These are phyloP conservation scores for Cheiracanthium punctorium DNA, from an alignment of 2,888 invertebrate genomes.

Conservation along the genomic window DNA sequence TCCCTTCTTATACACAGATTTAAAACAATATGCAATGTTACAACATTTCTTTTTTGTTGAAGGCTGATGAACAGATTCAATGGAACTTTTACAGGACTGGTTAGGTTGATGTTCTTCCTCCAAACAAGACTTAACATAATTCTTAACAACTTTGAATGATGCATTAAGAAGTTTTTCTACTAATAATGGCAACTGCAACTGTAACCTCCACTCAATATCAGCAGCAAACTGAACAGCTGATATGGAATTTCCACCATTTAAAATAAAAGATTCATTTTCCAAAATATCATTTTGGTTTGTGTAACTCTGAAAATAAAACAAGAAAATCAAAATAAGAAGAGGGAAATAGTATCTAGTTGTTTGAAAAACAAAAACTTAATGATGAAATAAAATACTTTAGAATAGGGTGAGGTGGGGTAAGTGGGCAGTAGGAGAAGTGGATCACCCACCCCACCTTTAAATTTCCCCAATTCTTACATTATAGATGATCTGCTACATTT, in stretches of 20 bases:
- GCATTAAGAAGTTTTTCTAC: constrained; percentile 75
- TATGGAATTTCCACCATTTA: constrained; percentile 84
- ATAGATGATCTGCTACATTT: too few species aligned
- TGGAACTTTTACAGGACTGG: neutral
- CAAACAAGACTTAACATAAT: constrained; percentile 21
- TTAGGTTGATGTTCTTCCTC: neutral
- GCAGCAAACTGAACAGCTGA: constrained; percentile 81
- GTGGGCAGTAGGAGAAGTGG: too few species aligned
- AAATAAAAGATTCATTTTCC: constrained; percentile 73
- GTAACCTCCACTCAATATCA: constrained; percentile 77
- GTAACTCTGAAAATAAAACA: constrained; percentile 54
- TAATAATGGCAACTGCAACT: constrained; percentile 72
- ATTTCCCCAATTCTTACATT: too few species aligned
- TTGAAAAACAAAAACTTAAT: too few species aligned
- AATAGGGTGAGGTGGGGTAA: too few species aligned
- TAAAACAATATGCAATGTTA: constrained; percentile 23
- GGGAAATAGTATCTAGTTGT: too few species aligned
- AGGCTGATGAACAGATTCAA: neutral
- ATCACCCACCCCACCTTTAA: too few species aligned
- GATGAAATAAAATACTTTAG: too few species aligned
- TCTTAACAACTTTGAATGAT: constrained; percentile 70
- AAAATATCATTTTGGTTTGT: constrained; percentile 30
- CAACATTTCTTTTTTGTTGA: constrained; percentile 19
- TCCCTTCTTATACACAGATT: constrained; percentile 24
- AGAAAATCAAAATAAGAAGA: too few species aligned